phyloP scores from a whole-genome alignment of 2,113 vertebrate species.

The Ciconia boyciana region DNA sequence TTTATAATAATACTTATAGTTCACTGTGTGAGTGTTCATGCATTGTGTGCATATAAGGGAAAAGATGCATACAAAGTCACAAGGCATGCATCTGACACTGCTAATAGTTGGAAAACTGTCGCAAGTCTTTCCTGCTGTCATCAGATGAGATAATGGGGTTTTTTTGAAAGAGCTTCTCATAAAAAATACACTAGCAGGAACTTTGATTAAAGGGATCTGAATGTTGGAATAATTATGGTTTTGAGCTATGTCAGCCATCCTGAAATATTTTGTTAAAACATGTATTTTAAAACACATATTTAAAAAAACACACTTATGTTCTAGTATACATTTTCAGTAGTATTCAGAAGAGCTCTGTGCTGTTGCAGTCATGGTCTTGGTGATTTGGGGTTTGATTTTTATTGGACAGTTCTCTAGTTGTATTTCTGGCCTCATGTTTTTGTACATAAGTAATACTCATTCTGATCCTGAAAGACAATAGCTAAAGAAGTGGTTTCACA shows the following conservation, averaged over 20 bases:
- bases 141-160: background rate
- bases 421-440: background rate
- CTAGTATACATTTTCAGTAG: background rate
- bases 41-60: background rate
- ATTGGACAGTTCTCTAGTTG: background rate
- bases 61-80: background rate
- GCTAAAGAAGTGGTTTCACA: background rate
- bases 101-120: background rate
- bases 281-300: background rate
- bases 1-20: conserved; percentile 40
- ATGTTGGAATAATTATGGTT: background rate
- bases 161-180: background rate
- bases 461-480: background rate
- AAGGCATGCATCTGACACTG: background rate
- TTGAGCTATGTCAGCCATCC: background rate
- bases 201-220: background rate
- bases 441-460: background rate
- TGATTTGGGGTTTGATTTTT: background rate
- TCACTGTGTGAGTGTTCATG: background rate
- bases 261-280: background rate
- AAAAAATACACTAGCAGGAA: background rate
- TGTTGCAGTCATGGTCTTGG: background rate
- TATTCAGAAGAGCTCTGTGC: background rate
- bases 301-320: background rate
- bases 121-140: background rate